Conservation (phyloP, 2,113 vertebrate species). For the Urocitellus parryii region DNA sequence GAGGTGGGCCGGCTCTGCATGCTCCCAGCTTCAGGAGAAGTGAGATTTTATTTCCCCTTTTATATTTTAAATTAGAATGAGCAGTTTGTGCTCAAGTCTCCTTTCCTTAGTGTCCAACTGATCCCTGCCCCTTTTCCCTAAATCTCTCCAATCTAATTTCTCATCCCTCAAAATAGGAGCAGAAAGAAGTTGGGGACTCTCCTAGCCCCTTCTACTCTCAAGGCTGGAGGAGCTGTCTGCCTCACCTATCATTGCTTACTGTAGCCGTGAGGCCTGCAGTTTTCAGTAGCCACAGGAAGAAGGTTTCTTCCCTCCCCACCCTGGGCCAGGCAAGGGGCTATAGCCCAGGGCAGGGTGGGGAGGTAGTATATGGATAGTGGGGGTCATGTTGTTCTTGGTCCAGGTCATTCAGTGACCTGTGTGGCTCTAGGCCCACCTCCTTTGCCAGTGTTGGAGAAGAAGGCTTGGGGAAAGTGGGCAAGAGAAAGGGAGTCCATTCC, state of each 20-base stretch:
- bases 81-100: not conserved
- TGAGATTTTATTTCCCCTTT: not conserved
- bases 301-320: not conserved
- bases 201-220: not conserved
- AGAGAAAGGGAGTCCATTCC: not conserved
- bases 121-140: not conserved
- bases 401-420: constrained; percentile 20
- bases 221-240: not conserved
- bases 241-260: not conserved
- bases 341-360: not conserved
- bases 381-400: not conserved
- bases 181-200: not conserved
- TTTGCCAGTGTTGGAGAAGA: constrained; percentile 41
- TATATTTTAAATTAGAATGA: constrained; percentile 48
- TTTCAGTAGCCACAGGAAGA: not conserved
- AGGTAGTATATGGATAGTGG: constrained; percentile 43
- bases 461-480: not conserved
- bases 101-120: not conserved
- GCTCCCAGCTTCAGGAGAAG: not conserved
- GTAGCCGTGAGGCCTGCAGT: not conserved
- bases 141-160: not conserved
- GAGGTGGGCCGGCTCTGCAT: not conserved
- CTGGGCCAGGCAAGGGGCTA: not conserved
- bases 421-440: constrained; percentile 41
- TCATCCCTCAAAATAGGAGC: not conserved